These are phyloP conservation scores for Antheraea assamensis DNA, from an alignment of 2,888 invertebrate genomes.

Conservation along the genomic window DNA sequence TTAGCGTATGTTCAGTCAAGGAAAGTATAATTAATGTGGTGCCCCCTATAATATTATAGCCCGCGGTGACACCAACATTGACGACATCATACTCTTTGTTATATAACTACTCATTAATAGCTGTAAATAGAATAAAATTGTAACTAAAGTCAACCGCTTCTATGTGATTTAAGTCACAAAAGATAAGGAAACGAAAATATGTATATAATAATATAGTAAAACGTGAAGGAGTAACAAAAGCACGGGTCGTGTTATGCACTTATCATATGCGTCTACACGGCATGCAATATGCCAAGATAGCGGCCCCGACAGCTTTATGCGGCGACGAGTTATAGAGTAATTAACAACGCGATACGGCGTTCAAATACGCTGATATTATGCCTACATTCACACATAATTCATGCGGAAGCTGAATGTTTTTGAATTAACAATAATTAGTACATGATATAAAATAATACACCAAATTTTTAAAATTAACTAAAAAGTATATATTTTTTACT, in stretches of 20 bases:
- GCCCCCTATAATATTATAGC: no score
- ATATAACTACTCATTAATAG: neutral
- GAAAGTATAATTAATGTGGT: no score
- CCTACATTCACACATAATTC: neutral
- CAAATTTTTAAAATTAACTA: no score
- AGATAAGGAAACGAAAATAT: conserved; percentile 3
- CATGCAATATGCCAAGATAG: conserved; percentile 67
- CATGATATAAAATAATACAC: no score
- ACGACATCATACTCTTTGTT: neutral
- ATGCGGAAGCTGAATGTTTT: neutral
- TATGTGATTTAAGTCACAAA: neutral
- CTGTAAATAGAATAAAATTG: neutral
- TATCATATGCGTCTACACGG: conserved; percentile 67
- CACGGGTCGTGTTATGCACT: conserved; percentile 54
- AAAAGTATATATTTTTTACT: no score
- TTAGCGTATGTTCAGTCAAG: no score
- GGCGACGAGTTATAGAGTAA: conserved; percentile 39
- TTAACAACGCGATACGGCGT: conserved; percentile 27
- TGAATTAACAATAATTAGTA: no score
- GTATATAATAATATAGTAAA: neutral
- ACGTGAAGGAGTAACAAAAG: conserved; percentile 28
- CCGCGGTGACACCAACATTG: neutral
- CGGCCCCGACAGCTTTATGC: conserved; percentile 62
- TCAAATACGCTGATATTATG: neutral
- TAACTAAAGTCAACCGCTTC: neutral